Evolutionary conservation across 2,113 vertebrate genomes (phyloP).

Genomic region (Cebidichthys violaceus): DNA sequence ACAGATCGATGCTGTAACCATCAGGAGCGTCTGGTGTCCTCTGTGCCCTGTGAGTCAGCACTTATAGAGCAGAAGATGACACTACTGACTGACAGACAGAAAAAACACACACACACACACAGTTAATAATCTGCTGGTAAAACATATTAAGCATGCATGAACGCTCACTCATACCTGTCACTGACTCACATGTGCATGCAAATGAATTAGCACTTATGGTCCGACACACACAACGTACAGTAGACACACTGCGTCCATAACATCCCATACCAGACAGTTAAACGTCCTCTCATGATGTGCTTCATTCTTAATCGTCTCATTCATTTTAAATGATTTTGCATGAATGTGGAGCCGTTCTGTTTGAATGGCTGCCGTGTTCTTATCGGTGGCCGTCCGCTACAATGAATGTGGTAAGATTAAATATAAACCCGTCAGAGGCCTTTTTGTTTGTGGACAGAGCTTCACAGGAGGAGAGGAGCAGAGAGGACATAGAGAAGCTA

Average conservation of each 20-base stretch:
- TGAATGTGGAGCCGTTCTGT: conserved; percentile 14
- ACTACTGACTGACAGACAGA: conserved; percentile 35
- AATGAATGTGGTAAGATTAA: conserved; percentile 29
- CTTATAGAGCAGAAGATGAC: conserved; percentile 50
- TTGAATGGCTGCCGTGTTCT: conserved; percentile 22
- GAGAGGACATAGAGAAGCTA: conserved; percentile 11
- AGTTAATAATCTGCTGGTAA: conserved; percentile 54
- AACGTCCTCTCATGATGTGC: background rate
- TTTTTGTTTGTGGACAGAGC: conserved; percentile 33
- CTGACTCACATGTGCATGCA: conserved; percentile 23
- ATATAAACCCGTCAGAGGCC: conserved; percentile 4
- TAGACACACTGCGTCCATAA: background rate
- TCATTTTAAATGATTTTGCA: conserved; percentile 37
- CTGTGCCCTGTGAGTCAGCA: conserved; percentile 76
- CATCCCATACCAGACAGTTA: background rate
- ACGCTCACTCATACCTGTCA: conserved; percentile 38
- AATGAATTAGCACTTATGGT: conserved; percentile 16
- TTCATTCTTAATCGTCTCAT: conserved; percentile 5
- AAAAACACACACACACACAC: conserved; percentile 30
- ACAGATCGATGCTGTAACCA: conserved; percentile 54
- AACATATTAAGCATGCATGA: conserved; percentile 53
- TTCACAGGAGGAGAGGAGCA: background rate
- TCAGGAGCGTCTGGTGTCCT: conserved; percentile 65
- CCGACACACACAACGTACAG: background rate
- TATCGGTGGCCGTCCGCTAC: conserved; percentile 18